A percentile compares a stretch with the other conserved stretches of the same genome.
Conservation (phyloP, 2,797 vertebrate species). For the Tenualosa ilisha region DNA sequence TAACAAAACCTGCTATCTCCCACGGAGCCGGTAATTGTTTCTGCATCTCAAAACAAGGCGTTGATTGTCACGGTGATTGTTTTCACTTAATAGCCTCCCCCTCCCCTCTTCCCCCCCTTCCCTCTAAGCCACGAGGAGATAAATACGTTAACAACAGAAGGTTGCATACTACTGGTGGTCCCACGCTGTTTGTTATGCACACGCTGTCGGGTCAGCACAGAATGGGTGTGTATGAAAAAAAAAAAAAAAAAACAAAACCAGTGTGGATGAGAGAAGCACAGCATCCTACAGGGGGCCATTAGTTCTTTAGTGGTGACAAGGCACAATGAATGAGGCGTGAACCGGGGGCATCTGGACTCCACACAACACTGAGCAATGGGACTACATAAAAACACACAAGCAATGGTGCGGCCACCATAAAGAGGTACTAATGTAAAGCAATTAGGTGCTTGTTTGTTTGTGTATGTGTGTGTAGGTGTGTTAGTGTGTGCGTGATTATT, state of each 20-base stretch:
- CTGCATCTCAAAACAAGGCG: not conserved
- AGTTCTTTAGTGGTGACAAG: conserved; percentile 38
- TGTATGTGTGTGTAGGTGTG: too few relatives aligned
- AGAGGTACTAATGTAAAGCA: not conserved
- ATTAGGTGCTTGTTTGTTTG: not conserved
- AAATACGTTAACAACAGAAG: not conserved
- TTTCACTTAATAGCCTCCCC: not conserved
- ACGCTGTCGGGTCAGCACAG: not conserved
- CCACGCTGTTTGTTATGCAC: not conserved
- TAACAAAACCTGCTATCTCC: not conserved
- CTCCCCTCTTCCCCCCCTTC: too few relatives aligned
- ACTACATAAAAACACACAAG: conserved; percentile 27
- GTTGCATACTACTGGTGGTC: not conserved
- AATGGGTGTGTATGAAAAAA: conserved; percentile 28
- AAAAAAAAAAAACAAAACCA: too few relatives aligned
- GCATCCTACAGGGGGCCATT: conserved; percentile 24
- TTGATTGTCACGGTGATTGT: not conserved
- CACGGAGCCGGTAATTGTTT: not conserved
- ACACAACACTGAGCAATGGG: conserved; percentile 23
- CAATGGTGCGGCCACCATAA: not conserved
- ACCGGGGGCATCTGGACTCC: conserved; percentile 34
- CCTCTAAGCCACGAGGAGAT: not conserved
- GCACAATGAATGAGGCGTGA: conserved; percentile 40
- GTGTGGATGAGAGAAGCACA: conserved; percentile 29
- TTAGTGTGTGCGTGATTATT: too few relatives aligned